Conservation (phyloP, 2,888 invertebrate species). For the Macrosoma leucophasiata region DNA sequence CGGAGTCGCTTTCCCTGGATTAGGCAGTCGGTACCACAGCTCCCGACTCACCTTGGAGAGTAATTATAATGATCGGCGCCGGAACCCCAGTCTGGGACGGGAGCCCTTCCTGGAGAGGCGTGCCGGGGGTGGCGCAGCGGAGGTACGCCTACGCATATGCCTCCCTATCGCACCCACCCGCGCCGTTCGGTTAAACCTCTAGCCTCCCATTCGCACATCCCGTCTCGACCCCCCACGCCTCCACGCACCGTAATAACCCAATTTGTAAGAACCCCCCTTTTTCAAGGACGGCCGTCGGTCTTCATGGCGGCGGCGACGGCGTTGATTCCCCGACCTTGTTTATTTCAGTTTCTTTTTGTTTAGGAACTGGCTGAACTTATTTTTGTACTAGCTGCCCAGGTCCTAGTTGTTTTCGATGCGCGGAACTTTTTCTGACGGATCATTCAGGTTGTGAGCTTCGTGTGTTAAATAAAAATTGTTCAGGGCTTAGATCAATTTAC, state of each 20-base stretch:
- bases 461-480: too few relatives aligned
- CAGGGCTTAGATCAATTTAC: conserved; percentile 4
- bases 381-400: conserved; percentile 60
- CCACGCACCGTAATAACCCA: conserved; percentile 73
- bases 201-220: conserved; percentile 46
- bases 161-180: conserved; percentile 38
- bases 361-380: conserved; percentile 71
- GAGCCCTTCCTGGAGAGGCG: conserved; percentile 70
- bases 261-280: conserved; percentile 76
- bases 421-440: too few relatives aligned
- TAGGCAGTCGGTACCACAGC: conserved; percentile 59
- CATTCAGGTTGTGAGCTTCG: too few relatives aligned
- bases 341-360: conserved; percentile 76
- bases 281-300: conserved; percentile 77
- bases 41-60: conserved; percentile 72
- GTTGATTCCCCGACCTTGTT: conserved; percentile 76
- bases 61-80: conserved; percentile 75
- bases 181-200: conserved; percentile 25
- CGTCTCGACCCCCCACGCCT: conserved; percentile 61
- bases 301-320: conserved; percentile 74
- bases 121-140: conserved; percentile 66
- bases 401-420: conserved; percentile 50
- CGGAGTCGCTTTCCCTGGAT: conserved; percentile 56
- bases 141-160: conserved; percentile 63
- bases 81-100: conserved; percentile 66